Base-by-base conservation (phyloP, 2,888 invertebrate species). In the Pterobdella sp. region DNA sequence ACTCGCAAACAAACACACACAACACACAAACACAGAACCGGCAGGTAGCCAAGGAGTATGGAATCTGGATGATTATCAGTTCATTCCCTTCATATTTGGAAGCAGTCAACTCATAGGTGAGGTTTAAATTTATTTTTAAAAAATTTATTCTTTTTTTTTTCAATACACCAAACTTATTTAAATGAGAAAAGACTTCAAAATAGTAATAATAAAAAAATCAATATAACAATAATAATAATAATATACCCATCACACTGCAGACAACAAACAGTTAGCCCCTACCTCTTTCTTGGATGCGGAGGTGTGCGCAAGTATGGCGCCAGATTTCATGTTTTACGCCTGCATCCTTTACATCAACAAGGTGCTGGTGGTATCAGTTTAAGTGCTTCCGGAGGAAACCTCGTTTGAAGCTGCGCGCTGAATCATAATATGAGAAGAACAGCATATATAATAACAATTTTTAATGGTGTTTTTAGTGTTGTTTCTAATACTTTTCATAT, bases 11-110 rank as follows among this genome's bases (percentile, higher is more conserved):
- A 56, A 22, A 56, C 60, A 56, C 60, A 56, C 60, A 56, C 60
- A 56, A 56, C 60, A 56, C 60, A 56, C 60, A 56, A 22, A 56
- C n/a, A 56, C 60, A 56, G 98, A 99, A 85, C 98, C 98, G 4
- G 98, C 98, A 0, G 98, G 98, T 10, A 95, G 95, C 83, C 96
- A 97, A 80, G 98, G 98, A 0, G 98, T 97, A 14, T 98, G 97
- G 94, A 93, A 96, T 79, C 87, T 99, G 72, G 98, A 99, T 84
- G 98, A 99, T 84, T 97, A 91, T 83, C 98, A 99, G 84, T 99
- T 99, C 86, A 87, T 97, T 60, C 96, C 97, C 37, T 99, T 98
- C 80, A 90, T 98, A 81, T 98, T 94, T 93, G 98, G 98, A n/a
- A 95, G 95, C 83, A 89, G 97, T 14, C 98, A 99, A 82, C 87